phyloP scores from a whole-genome alignment of 30 jellyfish, hydroid and myxozoan genomes.

The Chironex yamaguchii region DNA sequence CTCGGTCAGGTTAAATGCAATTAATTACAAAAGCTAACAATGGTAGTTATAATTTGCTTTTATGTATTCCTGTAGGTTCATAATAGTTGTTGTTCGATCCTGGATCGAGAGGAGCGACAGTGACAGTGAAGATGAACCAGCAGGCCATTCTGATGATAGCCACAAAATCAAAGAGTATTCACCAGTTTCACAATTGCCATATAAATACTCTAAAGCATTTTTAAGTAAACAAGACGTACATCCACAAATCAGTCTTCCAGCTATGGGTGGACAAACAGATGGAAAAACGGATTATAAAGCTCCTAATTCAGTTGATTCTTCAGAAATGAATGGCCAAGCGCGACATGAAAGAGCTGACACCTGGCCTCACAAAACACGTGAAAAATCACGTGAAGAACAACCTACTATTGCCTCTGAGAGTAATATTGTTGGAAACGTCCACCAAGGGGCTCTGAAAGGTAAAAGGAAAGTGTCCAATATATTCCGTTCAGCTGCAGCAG shows the following conservation, averaged over 20 bases:
- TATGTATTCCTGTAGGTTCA: conserved; percentile 6
- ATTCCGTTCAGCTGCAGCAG: conserved; percentile 4
- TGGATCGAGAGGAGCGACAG: conserved; percentile 46
- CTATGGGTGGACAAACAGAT: background rate
- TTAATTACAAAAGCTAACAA: background rate
- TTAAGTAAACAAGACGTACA: background rate
- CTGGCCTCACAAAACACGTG: too few species aligned
- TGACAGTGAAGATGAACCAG: conserved; percentile 13
- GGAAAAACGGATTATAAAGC: background rate
- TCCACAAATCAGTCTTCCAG: background rate
- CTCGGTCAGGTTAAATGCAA: background rate
- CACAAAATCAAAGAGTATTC: background rate
- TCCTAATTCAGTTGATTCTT: background rate
- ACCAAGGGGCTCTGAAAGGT: background rate
- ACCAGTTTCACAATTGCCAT: background rate
- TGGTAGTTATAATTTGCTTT: too few species aligned
- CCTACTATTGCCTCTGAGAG: background rate
- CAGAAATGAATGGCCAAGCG: background rate
- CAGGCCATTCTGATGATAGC: background rate
- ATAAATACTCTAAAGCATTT: too few species aligned
- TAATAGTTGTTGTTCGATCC: conserved; percentile 50
- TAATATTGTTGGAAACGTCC: background rate
- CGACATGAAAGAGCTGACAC: too few species aligned
- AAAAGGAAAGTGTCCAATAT: too few species aligned
- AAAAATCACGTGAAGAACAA: background rate